Percentiles rank a stretch among this genome's conserved stretches.
These are phyloP conservation scores for Drosophila birchii DNA, from an alignment of 2,888 invertebrate species.

Conservation along the genomic window DNA sequence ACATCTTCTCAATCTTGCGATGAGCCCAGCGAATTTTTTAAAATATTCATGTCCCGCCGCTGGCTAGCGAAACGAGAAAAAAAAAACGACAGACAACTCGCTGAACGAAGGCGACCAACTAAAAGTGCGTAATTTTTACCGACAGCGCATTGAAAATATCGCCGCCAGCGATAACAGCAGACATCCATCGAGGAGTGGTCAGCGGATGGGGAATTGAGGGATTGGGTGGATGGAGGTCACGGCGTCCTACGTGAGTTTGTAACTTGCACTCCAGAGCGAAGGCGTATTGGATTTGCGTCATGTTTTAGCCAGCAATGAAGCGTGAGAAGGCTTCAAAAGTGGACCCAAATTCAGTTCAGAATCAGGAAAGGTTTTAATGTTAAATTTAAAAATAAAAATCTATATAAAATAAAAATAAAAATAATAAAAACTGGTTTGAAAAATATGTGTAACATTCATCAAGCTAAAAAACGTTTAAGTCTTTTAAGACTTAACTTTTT, in stretches of 20 bases:
- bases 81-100: conserved; percentile 34
- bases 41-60: conserved; percentile 77
- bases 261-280: conserved; percentile 51
- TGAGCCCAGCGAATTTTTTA: conserved; percentile 66
- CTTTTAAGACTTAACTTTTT: no score
- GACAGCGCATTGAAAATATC: conserved; percentile 75
- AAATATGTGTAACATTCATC: no score
- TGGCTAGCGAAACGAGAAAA: conserved; percentile 57
- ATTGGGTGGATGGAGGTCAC: conserved; percentile 6
- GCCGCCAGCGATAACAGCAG: conserved; percentile 63
- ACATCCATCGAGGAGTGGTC: conserved; percentile 5
- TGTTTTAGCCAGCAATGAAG: conserved; percentile 32
- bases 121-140: conserved; percentile 80
- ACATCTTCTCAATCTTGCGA: conserved; percentile 43
- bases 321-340: conserved; percentile 17
- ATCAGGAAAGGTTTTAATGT: neutral
- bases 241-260: conserved; percentile 65
- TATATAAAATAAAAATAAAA: neutral
- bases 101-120: conserved; percentile 63
- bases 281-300: conserved; percentile 35
- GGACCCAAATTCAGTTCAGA: neutral
- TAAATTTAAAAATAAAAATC: neutral
- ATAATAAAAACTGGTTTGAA: no score
- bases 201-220: conserved; percentile 1
- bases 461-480: no score